Base-by-base conservation (phyloP, 2,888 invertebrate species). In the Barypeithes pellucidus region DNA sequence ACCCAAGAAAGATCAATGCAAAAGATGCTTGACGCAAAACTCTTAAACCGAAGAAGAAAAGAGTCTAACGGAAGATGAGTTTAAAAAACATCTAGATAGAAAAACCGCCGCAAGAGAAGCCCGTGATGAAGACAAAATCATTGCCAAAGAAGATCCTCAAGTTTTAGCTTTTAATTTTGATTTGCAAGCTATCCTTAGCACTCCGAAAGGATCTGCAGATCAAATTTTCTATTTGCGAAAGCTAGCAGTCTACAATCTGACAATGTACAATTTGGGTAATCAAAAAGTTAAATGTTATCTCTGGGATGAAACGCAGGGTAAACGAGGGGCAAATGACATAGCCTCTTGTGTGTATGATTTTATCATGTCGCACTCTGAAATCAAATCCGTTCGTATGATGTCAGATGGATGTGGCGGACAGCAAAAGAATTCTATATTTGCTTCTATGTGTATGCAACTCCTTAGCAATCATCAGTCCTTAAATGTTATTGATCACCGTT, bases 221-320 rank as follows among this genome's bases (percentile, higher is more conserved):
- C n/a, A n/a, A n/a, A n/a, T n/a, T n/a, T n/a, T n/a, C n/a, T n/a
- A n/a, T n/a, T n/a, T 24, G 5, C 2, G 24, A 24, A 24, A 82
- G 73, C 72, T 82, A 59, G 80, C 81, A 18, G 78, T 80, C 7
- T 81, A 80, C 67, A 83, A 82, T 77, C 79, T 82, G 24, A 82
- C 82, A 3, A 61, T 83, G n/a, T 82, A 83, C 72, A 81, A 81
- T 72, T 77, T 80, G 63, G 81, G 75, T 47, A 77, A 81, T 73
- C 79, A 82, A 77, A 77, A 82, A 39, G 80, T 80, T 59, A 65
- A 69, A 39, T 82, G 81, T 76, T 80, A 79, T 72, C 72, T 80
- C 39, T 80, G 80, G 24, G 24, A 24, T 24, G 24, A 24, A 5
- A 24, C 5, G 5, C 24, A 24, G 5, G 24, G 24, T 24, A 81